Percentiles rank a stretch among this genome's conserved stretches.
Conservation (phyloP, 2,797 vertebrate species). For the Typhlichthys subterraneus region DNA sequence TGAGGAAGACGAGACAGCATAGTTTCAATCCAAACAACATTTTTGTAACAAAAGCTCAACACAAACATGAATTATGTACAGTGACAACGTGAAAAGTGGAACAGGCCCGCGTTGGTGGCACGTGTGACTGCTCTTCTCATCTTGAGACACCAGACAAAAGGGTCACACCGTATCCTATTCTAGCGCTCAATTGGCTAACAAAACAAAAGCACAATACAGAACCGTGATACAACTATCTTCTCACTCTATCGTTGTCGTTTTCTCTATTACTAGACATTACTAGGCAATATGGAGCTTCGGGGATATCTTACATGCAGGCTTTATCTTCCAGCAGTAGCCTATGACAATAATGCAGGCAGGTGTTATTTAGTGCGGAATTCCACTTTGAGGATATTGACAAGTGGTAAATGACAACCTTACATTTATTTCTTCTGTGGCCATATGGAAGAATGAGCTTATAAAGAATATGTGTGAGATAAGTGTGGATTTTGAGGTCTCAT, state of each 20-base stretch:
- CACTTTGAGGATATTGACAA: slow-evolving; percentile 43
- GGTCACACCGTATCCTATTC: slow-evolving; percentile 44
- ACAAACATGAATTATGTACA: slow-evolving; percentile 7
- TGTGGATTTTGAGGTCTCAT: background rate
- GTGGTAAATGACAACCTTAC: slow-evolving; percentile 27
- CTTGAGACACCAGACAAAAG: slow-evolving; percentile 51
- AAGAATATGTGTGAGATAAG: background rate
- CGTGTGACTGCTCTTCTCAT: slow-evolving; percentile 36
- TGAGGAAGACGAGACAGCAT: too few relatives aligned
- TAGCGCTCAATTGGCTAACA: slow-evolving; percentile 60
- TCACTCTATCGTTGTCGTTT: too few relatives aligned
- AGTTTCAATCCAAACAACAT: too few relatives aligned
- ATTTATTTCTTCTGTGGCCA: slow-evolving; percentile 27
- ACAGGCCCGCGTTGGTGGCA: slow-evolving; percentile 34
- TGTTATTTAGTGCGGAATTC: slow-evolving; percentile 48
- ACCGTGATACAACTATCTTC: too few relatives aligned
- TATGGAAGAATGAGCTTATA: background rate
- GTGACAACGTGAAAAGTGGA: slow-evolving; percentile 23
- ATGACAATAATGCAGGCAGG: slow-evolving; percentile 19
- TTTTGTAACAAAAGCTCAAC: too few relatives aligned
- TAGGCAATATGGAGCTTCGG: too few relatives aligned
- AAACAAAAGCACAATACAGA: too few relatives aligned
- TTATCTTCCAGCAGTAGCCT: slow-evolving; percentile 7
- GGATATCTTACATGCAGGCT: slow-evolving; percentile 1
- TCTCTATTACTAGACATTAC: too few relatives aligned